Base-by-base conservation (phyloP, 2,888 invertebrate species). In the Nomada ferruginata region DNA sequence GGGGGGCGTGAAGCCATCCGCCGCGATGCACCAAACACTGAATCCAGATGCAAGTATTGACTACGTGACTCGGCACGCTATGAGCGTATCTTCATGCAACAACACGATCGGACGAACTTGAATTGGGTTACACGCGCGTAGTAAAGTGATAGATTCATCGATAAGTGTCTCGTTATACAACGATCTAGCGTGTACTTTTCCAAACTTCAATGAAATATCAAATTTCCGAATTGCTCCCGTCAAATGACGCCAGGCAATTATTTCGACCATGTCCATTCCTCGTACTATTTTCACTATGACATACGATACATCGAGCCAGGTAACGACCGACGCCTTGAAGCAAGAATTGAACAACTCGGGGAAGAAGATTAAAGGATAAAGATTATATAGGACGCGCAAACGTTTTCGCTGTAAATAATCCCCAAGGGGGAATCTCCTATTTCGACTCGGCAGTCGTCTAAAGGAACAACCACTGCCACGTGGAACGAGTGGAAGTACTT, bases 1-100 rank as follows among this genome's bases (percentile, higher is more conserved):
- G 71, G 57, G 59, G 57, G 59, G 47, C 64, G 57, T 65, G 57
- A 79, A 72, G 74, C 71, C 72, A 57, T 73, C 76, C 65, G 71
- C 68, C 70, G 36, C 69, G 75, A 73, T 86, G 79, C 75, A 77
- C 75, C 76, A 70, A 84, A 86, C 84, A 79, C 76, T 53, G 76
- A 80, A 85, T 87, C 78, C 82, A 47, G 82, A 74, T 65, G 74
- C 82, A 76, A 80, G 82, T 85, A 87, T 86, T 85, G 78, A 78
- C 85, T 86, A 86, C 86, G 85, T 86, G 87, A 87, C 85, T 71
- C 60, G 50, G 86, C 86, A 86, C 61, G 44, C 82, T 87, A 87
- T 86, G 82, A 85, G 78, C 85, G 78, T 66, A 78, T 69, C 87
- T 87, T 86, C 74, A 86, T 86, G 87, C 87, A 74, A 82, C 80